These are phyloP conservation scores for Microplitis mediator DNA, from an alignment of 1,140 invertebrate species.

Conservation along the genomic window DNA sequence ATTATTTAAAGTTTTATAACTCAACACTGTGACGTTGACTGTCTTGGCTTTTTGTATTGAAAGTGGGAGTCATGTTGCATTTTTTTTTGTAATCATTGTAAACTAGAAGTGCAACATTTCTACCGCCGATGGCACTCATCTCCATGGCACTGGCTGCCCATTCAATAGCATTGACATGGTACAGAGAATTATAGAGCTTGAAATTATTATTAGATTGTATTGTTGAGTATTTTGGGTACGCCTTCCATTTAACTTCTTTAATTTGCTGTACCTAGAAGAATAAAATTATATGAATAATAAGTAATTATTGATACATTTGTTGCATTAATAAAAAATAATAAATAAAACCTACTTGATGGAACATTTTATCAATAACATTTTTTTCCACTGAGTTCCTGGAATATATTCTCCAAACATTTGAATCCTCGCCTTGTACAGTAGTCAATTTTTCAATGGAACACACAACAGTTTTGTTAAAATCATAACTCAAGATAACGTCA, in stretches of 20 bases:
- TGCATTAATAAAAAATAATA: slow-evolving; percentile 15
- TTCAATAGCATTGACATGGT: slow-evolving; percentile 73
- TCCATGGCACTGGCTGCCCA: slow-evolving; percentile 76
- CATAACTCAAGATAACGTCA: slow-evolving; percentile 62
- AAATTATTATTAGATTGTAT: slow-evolving; percentile 61
- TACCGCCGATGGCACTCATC: slow-evolving; percentile 71
- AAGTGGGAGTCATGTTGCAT: neutral
- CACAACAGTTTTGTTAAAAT: slow-evolving; percentile 53
- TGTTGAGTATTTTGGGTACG: slow-evolving; percentile 69
- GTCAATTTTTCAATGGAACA: slow-evolving; percentile 55
- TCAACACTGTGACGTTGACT: too few relatives aligned
- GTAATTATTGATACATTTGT: neutral
- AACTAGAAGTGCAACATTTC: slow-evolving; percentile 70
- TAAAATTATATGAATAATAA: slow-evolving; percentile 35
- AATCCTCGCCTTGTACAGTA: slow-evolving; percentile 53
- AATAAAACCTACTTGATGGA: slow-evolving; percentile 55
- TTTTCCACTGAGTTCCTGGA: slow-evolving; percentile 59
- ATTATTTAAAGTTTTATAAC: too few relatives aligned
- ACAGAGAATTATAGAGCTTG: slow-evolving; percentile 65
- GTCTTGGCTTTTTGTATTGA: too few relatives aligned
- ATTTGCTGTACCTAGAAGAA: slow-evolving; percentile 42
- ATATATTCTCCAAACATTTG: slow-evolving; percentile 68
- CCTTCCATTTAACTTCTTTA: slow-evolving; percentile 62
- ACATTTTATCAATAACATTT: slow-evolving; percentile 61
- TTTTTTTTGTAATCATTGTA: slow-evolving; percentile 43